Evolutionary conservation across 2,113 vertebrate species (phyloP).

Genomic region (Chamaea fasciata): DNA sequence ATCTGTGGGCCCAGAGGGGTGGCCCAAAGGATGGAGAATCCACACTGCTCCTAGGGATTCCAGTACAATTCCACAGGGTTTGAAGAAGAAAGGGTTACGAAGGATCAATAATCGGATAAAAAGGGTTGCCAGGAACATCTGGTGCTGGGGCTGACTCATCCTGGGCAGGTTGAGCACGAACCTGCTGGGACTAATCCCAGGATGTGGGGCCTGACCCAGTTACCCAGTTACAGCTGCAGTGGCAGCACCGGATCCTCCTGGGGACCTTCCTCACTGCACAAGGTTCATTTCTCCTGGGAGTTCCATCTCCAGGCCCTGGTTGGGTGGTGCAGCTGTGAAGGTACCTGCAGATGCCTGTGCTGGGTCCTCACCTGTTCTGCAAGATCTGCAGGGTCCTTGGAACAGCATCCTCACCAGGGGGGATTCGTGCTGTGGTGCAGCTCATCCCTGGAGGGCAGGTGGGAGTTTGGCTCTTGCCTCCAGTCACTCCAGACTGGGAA

Average conservation of each 20-base stretch:
- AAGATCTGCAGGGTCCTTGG: background rate
- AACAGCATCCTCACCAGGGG: background rate
- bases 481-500: no score
- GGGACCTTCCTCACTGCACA: accelerated
- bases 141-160: background rate
- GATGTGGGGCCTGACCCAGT: conserved; percentile 33
- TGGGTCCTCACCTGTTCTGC: background rate
- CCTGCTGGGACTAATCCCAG: conserved; percentile 25
- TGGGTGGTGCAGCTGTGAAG: background rate
- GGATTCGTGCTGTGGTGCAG: background rate
- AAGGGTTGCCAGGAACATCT: conserved; percentile 1
- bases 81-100: background rate
- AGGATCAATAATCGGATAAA: background rate
- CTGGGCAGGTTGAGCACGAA: background rate
- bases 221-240: background rate
- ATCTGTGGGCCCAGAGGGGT: background rate
- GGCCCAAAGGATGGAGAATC: background rate
- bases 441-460: background rate
- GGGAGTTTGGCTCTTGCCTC: background rate
- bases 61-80: accelerated
- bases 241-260: background rate
- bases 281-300: background rate
- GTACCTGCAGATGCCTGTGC: background rate
- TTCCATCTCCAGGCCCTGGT: background rate
- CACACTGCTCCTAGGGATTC: background rate